Evolutionary conservation across 53 echinoderm and acorn worm genomes (phyloP).

Genomic region (Actinopyga echinites): DNA sequence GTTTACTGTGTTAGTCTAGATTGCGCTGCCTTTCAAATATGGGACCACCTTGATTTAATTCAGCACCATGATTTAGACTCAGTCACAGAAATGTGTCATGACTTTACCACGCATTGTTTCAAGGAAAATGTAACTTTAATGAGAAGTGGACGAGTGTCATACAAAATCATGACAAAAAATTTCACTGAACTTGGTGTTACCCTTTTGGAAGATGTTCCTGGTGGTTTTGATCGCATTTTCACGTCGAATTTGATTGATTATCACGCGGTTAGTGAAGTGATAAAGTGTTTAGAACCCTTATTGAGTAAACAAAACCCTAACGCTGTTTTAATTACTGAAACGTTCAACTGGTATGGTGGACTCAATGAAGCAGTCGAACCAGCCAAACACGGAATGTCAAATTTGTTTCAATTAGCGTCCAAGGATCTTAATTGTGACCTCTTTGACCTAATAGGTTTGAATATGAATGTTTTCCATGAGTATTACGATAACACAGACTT

Average conservation of each 20-base stretch:
- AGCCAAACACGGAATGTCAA: not conserved
- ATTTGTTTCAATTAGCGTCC: too few species aligned
- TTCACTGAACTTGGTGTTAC: not conserved
- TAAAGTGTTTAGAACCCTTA: conserved; percentile 1
- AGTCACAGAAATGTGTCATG: conserved; percentile 13
- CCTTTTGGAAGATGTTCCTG: not conserved
- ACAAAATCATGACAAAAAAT: not conserved
- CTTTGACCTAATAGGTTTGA: not conserved
- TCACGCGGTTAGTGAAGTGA: not conserved
- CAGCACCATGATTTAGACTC: not conserved
- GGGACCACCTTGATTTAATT: conserved; percentile 7
- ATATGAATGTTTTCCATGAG: not conserved
- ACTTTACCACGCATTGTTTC: not conserved
- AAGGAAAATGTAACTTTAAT: not conserved
- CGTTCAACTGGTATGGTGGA: not conserved
- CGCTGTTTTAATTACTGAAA: conserved; percentile 6
- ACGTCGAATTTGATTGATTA: conserved; percentile 11
- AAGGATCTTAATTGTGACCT: too few species aligned
- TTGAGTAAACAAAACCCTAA: conserved; percentile 5
- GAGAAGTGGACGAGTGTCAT: not conserved
- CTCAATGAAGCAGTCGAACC: not conserved
- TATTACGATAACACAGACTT: conserved; percentile 61
- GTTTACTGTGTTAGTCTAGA: not conserved
- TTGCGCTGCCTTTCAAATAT: not conserved
- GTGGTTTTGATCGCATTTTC: conserved; percentile 24